A percentile compares a stretch with the other conserved stretches of the same genome.
These are phyloP conservation scores for Sinocyclocheilus anophthalmus DNA, from an alignment of 2,113 vertebrate species.

Conservation along the genomic window DNA sequence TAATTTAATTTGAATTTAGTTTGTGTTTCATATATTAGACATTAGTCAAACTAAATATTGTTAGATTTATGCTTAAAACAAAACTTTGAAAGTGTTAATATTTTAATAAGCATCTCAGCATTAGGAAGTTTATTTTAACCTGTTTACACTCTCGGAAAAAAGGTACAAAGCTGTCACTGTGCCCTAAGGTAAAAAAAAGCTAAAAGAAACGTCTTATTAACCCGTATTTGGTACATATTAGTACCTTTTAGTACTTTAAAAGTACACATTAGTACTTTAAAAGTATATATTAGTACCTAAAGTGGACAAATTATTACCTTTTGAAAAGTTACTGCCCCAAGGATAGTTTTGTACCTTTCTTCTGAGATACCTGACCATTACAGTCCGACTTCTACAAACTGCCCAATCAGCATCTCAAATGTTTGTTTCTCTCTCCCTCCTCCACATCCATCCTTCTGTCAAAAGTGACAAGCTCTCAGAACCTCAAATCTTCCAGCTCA, in stretches of 20 bases:
- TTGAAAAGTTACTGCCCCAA: too few relatives aligned
- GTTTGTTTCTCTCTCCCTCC: constrained; percentile 2
- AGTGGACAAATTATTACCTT: not conserved
- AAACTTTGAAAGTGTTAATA: too few relatives aligned
- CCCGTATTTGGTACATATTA: too few relatives aligned
- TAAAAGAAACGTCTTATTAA: too few relatives aligned
- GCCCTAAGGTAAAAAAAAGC: not conserved
- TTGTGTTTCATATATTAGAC: too few relatives aligned
- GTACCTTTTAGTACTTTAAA: too few relatives aligned
- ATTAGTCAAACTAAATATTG: too few relatives aligned
- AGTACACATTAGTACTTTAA: too few relatives aligned
- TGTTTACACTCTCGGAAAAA: not conserved
- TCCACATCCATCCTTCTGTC: constrained; percentile 60
- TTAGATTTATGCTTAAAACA: too few relatives aligned
- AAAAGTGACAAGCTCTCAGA: not conserved
- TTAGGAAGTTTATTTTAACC: not conserved
- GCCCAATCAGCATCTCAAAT: not conserved
- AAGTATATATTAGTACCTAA: not conserved
- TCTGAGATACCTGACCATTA: not conserved
- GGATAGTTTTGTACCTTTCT: not conserved
- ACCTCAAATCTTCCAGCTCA: not conserved
- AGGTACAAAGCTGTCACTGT: not conserved
- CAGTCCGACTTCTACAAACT: constrained; percentile 9
- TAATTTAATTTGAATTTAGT: too few relatives aligned
- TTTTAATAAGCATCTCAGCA: not conserved